phyloP scores from a whole-genome alignment of 2,113 vertebrate species.

The Tiliqua scincoides region DNA sequence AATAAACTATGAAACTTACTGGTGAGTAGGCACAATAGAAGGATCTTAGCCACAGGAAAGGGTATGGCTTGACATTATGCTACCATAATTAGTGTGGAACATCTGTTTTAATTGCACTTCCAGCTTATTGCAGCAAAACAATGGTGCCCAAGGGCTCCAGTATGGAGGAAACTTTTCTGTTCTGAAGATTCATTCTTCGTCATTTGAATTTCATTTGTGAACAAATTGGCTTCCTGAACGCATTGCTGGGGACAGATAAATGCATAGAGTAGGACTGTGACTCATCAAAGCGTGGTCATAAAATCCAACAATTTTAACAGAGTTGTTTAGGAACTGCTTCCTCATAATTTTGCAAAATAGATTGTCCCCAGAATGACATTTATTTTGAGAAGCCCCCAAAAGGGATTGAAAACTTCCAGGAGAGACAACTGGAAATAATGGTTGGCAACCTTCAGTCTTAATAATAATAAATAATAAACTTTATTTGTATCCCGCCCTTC shows the following conservation, averaged over 20 bases:
- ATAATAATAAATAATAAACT: too few relatives aligned
- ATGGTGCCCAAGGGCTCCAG: not conserved
- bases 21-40: too few relatives aligned
- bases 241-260: conserved; percentile 21
- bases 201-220: conserved; percentile 60
- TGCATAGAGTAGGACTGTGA: conserved; percentile 42
- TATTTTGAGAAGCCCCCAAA: not conserved
- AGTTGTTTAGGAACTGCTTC: conserved; percentile 31
- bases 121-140: too few relatives aligned
- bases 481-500: too few relatives aligned
- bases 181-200: not conserved
- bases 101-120: too few relatives aligned
- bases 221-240: conserved; percentile 44
- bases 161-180: not conserved
- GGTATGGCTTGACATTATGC: too few relatives aligned
- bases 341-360: conserved; percentile 36
- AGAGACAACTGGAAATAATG: not conserved
- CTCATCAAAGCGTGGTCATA: conserved; percentile 44
- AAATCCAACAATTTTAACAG: conserved; percentile 46
- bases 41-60: too few relatives aligned
- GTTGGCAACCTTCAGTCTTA: too few relatives aligned
- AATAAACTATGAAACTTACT: too few relatives aligned
- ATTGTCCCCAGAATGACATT: conserved; percentile 36
- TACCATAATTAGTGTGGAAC: too few relatives aligned
- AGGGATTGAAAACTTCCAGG: not conserved